Evolutionary conservation across 2,113 vertebrate genomes (phyloP).

Genomic region (Heterocephalus glaber): DNA sequence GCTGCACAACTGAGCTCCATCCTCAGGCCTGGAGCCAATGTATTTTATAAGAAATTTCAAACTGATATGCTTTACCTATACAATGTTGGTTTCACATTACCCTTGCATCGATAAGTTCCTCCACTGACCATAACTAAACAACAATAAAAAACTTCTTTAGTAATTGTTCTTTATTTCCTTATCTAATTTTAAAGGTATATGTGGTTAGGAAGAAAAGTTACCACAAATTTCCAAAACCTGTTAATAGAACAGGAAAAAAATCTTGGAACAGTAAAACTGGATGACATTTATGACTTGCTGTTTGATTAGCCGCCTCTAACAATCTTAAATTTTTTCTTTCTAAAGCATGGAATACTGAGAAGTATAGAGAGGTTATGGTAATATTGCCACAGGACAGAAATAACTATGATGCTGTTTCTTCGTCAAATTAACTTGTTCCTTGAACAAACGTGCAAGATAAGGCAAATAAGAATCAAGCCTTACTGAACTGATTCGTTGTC

Average conservation of each 20-base stretch:
- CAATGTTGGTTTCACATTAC: background rate
- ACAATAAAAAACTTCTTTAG: background rate
- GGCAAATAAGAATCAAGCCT: background rate
- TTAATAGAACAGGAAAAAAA: constrained; percentile 26
- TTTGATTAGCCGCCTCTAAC: background rate
- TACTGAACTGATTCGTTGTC: background rate
- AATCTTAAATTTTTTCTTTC: background rate
- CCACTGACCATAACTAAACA: background rate
- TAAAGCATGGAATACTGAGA: background rate
- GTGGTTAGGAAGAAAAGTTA: background rate
- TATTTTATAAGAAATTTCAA: background rate
- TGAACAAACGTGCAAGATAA: background rate
- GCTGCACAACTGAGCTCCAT: no score
- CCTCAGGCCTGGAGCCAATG: background rate
- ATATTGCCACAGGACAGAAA: background rate
- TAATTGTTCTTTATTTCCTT: background rate
- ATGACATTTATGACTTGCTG: background rate
- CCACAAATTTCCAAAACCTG: background rate
- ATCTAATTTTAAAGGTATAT: background rate
- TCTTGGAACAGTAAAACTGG: background rate
- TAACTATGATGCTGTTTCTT: background rate
- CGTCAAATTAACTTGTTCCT: background rate
- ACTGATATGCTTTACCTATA: background rate
- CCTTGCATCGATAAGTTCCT: background rate
- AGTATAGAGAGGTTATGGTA: background rate